phyloP scores from a whole-genome alignment of 2,113 vertebrate species.

The Columba livia region DNA sequence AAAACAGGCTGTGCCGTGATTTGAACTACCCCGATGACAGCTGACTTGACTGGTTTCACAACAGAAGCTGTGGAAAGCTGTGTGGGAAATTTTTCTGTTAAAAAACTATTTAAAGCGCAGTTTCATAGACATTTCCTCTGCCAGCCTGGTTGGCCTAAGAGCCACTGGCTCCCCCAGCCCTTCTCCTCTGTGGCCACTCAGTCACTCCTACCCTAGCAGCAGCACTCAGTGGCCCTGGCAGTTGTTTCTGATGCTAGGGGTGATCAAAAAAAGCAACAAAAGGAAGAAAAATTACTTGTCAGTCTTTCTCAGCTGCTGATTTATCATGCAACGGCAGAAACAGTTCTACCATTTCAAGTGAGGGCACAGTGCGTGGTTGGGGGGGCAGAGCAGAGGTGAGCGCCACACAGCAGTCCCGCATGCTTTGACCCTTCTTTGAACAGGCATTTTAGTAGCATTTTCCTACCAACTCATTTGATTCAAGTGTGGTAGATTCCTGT shows the following conservation, averaged over 20 bases:
- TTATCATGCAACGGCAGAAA: background rate
- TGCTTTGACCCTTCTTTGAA: background rate
- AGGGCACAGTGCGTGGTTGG: background rate
- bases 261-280: background rate
- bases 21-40: background rate
- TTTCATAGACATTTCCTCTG: background rate
- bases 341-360: background rate
- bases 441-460: accelerated
- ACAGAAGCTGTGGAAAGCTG: background rate
- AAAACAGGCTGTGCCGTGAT: accelerated
- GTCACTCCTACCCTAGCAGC: background rate
- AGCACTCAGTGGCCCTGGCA: too few relatives aligned
- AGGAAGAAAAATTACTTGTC: background rate
- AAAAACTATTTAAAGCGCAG: background rate
- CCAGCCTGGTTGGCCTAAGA: background rate
- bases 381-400: background rate
- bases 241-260: background rate
- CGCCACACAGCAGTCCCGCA: accelerated
- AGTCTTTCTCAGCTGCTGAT: background rate
- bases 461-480: background rate
- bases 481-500: background rate
- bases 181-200: background rate
- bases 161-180: accelerated
- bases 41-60: background rate
- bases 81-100: background rate